Evolutionary conservation across 2,797 vertebrate species (phyloP), one percentile per base, ranked within the genome.

Genomic region (Periparus ater): DNA sequence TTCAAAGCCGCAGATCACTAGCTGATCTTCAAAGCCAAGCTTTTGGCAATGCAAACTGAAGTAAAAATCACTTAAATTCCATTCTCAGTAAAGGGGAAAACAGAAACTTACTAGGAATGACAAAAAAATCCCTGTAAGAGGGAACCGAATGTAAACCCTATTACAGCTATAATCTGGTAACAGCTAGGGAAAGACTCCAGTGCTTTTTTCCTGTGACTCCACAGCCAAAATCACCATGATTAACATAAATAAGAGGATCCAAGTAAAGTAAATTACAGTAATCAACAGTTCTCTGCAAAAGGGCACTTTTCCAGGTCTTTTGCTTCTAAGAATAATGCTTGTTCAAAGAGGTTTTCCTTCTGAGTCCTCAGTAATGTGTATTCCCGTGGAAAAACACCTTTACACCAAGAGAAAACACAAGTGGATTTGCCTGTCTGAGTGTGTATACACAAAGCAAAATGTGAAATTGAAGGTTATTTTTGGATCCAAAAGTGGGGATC

Each of bases 221-320:
- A 32, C 60, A 92, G 87, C 47, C 68, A 84, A 62, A 79, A 88
- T 91, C 88, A 92, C 58, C 51, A 48, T 79, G 55, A 93, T 97
- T 94, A 95, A 68, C 78, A 55, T 71, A 94, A 94, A 89, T 80
- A 92, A 87, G 76, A 85, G 71, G 55, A 91, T 89, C 53, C 38
- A 79, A 82, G 78, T 68, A 74, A 95, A 95, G 88, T 91, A 93
- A 96, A 96, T 96, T 93, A 95, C 51, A 85, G 75, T 91, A 94
- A 95, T 95, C 90, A 75, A 85, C 74, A 83, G 68, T 77, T 88
- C 57, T 80, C 36, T 93, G 53, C 38, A 68, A 91, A 90, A 90
- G 61, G 48, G 47, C 62, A 47, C 42, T 86, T 93, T 34, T 85
- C 34, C 77, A 88, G 42, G 1, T 34, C 55, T 73, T 96, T 85